Evolutionary conservation across 2,797 vertebrate species (phyloP).

Genomic region (Coluber constrictor): DNA sequence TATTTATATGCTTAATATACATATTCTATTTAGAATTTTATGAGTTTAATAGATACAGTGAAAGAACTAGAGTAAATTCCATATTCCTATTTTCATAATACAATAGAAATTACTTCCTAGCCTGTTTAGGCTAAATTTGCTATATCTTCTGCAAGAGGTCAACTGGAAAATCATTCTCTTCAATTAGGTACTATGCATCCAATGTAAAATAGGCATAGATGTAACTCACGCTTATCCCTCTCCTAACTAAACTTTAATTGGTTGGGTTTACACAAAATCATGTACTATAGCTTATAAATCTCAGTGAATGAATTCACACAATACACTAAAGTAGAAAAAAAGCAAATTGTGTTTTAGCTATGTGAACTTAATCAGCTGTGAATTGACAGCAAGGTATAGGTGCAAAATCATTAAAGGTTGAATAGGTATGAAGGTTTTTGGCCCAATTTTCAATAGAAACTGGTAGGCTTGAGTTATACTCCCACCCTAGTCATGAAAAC

Average conservation of each 20-base stretch:
- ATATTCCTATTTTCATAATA: neutral
- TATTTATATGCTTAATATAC: neutral
- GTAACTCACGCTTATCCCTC: neutral
- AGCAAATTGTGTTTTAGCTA: neutral
- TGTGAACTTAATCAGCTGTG: neutral
- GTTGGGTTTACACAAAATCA: neutral
- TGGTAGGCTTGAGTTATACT: neutral
- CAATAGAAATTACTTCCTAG: neutral
- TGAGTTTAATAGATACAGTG: neutral
- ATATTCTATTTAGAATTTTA: neutral
- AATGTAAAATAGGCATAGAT: neutral
- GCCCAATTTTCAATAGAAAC: neutral
- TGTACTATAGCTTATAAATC: neutral
- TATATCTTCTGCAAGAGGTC: neutral
- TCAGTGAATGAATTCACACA: neutral
- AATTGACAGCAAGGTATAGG: neutral
- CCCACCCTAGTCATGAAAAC: neutral
- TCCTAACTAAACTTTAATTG: neutral
- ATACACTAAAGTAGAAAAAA: neutral
- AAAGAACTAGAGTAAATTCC: neutral
- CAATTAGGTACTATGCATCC: neutral
- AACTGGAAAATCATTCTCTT: neutral
- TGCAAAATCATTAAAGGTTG: neutral
- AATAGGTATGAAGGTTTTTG: neutral
- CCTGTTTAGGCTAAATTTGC: neutral